A percentile compares a stretch with the other conserved stretches of the same genome.
Evolutionary conservation across 2,888 invertebrate species (phyloP).

Genomic region (Steinernema carpocapsae): DNA sequence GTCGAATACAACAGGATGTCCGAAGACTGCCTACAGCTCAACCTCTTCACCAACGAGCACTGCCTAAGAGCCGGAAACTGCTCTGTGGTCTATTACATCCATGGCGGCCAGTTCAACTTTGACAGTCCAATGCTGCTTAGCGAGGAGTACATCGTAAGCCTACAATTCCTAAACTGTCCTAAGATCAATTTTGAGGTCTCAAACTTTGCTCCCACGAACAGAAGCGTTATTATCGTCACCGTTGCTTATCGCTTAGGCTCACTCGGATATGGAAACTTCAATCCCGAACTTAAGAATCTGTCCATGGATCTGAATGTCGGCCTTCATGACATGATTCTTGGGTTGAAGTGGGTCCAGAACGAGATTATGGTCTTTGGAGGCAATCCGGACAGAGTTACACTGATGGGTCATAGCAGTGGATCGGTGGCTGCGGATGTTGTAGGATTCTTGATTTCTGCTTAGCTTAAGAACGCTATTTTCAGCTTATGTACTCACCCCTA

Average conservation of each 20-base stretch:
- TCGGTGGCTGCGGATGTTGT: constrained; percentile 14
- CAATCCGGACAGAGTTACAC: background rate
- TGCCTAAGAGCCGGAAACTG: constrained; percentile 9
- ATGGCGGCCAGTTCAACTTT: constrained; percentile 15
- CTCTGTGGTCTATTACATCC: constrained; percentile 11
- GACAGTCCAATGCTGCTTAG: constrained; percentile 18
- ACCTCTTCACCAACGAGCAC: constrained; percentile 26
- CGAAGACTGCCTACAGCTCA: background rate
- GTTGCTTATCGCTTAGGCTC: constrained; percentile 14
- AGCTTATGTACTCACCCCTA: constrained; percentile 27
- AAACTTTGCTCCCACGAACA: constrained; percentile 32
- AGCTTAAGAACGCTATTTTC: background rate
- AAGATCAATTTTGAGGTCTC: constrained; percentile 35
- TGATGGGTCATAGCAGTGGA: constrained; percentile 35
- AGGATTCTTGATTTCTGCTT: background rate
- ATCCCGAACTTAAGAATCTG: constrained; percentile 26
- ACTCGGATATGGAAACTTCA: constrained; percentile 16
- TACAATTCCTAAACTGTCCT: too few species aligned
- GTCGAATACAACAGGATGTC: constrained; percentile 4
- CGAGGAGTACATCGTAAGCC: constrained; percentile 4
- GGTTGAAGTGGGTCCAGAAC: constrained; percentile 2
- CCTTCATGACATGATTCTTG: background rate
- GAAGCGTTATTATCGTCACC: constrained; percentile 20
- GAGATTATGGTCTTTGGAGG: constrained; percentile 16
- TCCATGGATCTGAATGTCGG: constrained; percentile 31